Conservation (phyloP, 1,140 invertebrate species). For the Drosophila seguyi region DNA sequence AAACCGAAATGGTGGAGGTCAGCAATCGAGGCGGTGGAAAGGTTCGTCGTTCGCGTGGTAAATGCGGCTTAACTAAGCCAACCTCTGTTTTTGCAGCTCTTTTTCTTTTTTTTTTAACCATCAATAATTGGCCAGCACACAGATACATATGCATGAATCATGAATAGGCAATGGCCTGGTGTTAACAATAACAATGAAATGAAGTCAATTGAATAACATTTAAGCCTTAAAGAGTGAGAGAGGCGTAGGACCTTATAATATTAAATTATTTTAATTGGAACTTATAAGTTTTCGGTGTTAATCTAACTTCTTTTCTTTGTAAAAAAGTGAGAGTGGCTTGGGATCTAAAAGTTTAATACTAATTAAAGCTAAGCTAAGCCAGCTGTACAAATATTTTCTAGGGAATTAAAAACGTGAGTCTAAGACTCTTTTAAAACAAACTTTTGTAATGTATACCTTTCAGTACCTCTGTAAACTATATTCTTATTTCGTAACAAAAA, state of each 20-base stretch:
- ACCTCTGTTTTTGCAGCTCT: conserved; percentile 9
- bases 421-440: too few relatives aligned
- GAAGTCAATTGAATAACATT: background rate
- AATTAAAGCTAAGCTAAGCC: too few relatives aligned
- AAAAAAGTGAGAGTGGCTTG: too few relatives aligned
- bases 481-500: too few relatives aligned
- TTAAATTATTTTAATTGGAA: too few relatives aligned
- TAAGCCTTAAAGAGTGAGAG: background rate
- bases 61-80: conserved; percentile 25
- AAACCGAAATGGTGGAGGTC: conserved; percentile 67
- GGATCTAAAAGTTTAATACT: too few relatives aligned
- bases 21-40: conserved; percentile 33
- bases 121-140: conserved; percentile 18
- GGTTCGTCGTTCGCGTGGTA: conserved; percentile 40
- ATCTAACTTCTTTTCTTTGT: too few relatives aligned
- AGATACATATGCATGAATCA: conserved; percentile 44
- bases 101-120: conserved; percentile 25
- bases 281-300: too few relatives aligned
- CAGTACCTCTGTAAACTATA: too few relatives aligned
- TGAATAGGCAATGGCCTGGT: conserved; percentile 24
- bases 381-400: too few relatives aligned
- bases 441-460: background rate
- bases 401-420: too few relatives aligned
- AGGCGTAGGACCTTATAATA: too few relatives aligned
- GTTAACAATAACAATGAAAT: background rate